Evolutionary conservation across 2,113 vertebrate genomes (phyloP).

Genomic region (Gracilinanus agilis): DNA sequence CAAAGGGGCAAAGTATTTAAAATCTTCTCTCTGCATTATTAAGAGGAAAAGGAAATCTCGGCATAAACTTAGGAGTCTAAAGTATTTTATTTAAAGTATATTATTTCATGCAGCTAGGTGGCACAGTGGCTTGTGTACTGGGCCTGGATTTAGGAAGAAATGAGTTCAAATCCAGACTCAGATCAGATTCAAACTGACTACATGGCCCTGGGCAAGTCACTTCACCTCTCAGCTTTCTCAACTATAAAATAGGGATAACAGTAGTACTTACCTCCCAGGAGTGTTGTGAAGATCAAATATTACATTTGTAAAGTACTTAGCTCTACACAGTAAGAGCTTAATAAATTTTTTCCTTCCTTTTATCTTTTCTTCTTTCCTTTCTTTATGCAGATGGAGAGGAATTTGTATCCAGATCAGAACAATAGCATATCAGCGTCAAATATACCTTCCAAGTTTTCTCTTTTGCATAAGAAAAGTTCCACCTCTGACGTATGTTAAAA

Average conservation of each 20-base stretch:
- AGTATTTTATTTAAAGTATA: background rate
- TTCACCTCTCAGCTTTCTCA: too few relatives aligned
- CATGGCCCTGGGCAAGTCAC: too few relatives aligned
- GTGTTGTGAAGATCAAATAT: background rate
- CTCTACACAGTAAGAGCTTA: background rate
- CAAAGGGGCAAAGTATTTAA: background rate
- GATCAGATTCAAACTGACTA: too few relatives aligned
- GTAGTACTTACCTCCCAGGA: too few relatives aligned
- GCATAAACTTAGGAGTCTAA: background rate
- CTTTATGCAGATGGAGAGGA: background rate
- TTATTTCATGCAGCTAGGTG: background rate
- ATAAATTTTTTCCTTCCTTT: background rate
- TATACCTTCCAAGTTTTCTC: background rate
- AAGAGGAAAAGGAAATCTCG: background rate
- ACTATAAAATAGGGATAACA: too few relatives aligned
- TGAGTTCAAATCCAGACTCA: too few relatives aligned
- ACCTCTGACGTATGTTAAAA: background rate
- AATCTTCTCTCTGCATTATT: background rate
- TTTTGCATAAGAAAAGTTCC: background rate
- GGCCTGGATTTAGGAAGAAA: too few relatives aligned
- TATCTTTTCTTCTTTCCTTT: background rate
- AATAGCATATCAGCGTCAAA: background rate
- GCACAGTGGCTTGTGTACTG: background rate
- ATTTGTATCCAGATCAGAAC: background rate
- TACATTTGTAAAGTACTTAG: background rate